Base-by-base conservation (phyloP, 2,888 invertebrate species). In the Pasiphila rectangulata region DNA sequence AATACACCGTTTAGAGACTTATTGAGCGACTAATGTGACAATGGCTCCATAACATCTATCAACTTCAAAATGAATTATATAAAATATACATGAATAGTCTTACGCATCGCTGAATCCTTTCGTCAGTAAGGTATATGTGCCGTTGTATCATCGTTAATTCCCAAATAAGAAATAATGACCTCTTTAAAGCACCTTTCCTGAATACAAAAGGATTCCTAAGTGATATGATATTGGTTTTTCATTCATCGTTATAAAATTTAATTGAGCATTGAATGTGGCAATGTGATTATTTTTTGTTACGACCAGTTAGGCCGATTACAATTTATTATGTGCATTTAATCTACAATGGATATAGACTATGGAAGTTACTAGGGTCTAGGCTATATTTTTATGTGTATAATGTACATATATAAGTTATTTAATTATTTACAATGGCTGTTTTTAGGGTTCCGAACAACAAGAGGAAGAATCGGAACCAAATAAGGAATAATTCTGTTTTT, bases 21-120 rank as follows among this genome's bases (percentile, higher is more conserved):
- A 67, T 69, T 64, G 67, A 71, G 63, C 72, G 59, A 67, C 63
- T 73, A 67, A 69, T 61, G 63, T 58, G 66, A 83, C 78, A 84
- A 83, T 71, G 61, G 67, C 57, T 52, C 66, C 6, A 32, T 75
- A 79, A 79, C 79, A 79, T 69, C 69, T 75, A 75, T 71, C 59
- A 55, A 56, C 67, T 67, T 54, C 64, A 69, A 68, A 72, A 69
- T 64, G 59, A 69, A 67, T 69, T 51, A 54, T 69, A n/a, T n/a
- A n/a, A n/a, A n/a, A n/a, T n/a, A n/a, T n/a, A n/a, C n/a, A n/a
- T n/a, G n/a, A n/a, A n/a, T n/a, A n/a, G n/a, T 69, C 61, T 69
- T 56, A 63, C 77, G 79, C 76, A 67, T 64, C 69, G 57, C 27
- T 55, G 75, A 74, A 74, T 74, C 75, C 67, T 78, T 81, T 80